A percentile compares a stretch with the other conserved stretches of the same genome.
These are phyloP conservation scores for Acromyrmex heyeri DNA, from an alignment of 1,140 invertebrate genomes.

Conservation along the genomic window DNA sequence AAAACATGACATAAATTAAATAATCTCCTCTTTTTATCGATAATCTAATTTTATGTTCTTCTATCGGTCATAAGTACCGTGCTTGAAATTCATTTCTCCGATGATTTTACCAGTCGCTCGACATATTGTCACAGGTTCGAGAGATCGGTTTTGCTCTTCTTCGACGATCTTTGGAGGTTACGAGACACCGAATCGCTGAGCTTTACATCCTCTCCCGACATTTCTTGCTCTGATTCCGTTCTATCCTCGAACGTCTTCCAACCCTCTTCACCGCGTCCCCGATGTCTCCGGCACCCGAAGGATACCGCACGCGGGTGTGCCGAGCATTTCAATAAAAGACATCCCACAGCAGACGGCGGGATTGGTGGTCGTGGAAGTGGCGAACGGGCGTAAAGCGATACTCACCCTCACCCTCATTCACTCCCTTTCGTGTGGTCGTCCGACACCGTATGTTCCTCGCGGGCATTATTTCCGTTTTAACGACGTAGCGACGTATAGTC, in stretches of 20 bases:
- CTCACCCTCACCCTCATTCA: slow-evolving; percentile 43
- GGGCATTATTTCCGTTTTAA: slow-evolving; percentile 67
- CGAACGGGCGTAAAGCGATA: slow-evolving; percentile 47
- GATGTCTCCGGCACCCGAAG: slow-evolving; percentile 49
- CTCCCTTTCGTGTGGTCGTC: slow-evolving; percentile 43
- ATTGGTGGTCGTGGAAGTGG: slow-evolving; percentile 23
- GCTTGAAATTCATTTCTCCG: slow-evolving; percentile 58
- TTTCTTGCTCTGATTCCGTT: slow-evolving; percentile 53
- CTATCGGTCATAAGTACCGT: not conserved
- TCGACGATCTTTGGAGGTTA: slow-evolving; percentile 40
- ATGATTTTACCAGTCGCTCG: slow-evolving; percentile 29
- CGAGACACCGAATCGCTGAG: slow-evolving; percentile 65
- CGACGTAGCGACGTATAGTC: slow-evolving; percentile 24
- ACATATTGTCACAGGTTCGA: slow-evolving; percentile 58
- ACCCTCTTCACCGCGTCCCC: not conserved
- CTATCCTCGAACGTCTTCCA: slow-evolving; percentile 40
- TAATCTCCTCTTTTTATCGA: not conserved
- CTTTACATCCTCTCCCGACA: slow-evolving; percentile 59
- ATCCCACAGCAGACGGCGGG: slow-evolving; percentile 35
- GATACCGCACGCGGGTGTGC: slow-evolving; percentile 65
- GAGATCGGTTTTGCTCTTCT: slow-evolving; percentile 54
- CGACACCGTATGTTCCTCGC: slow-evolving; percentile 41
- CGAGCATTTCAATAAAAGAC: slow-evolving; percentile 75
- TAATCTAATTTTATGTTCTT: not conserved
- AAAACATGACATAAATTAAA: not conserved